Evolutionary conservation across 2,797 vertebrate genomes (phyloP).

Genomic region (Oreochromis mossambicus): DNA sequence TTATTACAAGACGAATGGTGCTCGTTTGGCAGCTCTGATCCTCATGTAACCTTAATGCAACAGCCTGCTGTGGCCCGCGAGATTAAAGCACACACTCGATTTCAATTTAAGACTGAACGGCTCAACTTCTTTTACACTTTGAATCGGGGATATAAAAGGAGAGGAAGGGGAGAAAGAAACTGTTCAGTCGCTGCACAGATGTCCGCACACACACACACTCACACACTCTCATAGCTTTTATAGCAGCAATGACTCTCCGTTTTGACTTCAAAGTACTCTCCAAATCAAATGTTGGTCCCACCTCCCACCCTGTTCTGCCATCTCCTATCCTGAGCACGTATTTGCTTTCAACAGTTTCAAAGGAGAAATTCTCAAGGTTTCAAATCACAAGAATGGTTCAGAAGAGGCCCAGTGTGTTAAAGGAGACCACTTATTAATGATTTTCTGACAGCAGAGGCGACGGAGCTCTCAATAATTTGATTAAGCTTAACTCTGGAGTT

Average conservation of each 20-base stretch:
- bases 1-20: neutral
- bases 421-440: constrained; percentile 14
- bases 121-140: constrained; percentile 14
- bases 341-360: constrained; percentile 31
- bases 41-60: constrained; percentile 31
- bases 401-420: neutral
- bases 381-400: neutral
- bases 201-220: neutral
- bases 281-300: constrained; percentile 24
- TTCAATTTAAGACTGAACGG: constrained; percentile 30
- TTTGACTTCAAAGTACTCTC: constrained; percentile 35
- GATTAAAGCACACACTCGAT: constrained; percentile 28
- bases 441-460: constrained; percentile 11
- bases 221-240: neutral
- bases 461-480: neutral
- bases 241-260: neutral
- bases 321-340: neutral
- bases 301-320: neutral
- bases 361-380: constrained; percentile 24
- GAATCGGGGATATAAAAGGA: constrained; percentile 18
- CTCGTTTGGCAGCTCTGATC: constrained; percentile 32
- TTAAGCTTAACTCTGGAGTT: constrained; percentile 2
- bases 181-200: neutral
- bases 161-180: neutral
- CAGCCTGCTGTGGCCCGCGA: constrained; percentile 10